These are phyloP conservation scores for Strigamia transsilvanica DNA, from an alignment of 2,888 invertebrate species.

Conservation along the genomic window DNA sequence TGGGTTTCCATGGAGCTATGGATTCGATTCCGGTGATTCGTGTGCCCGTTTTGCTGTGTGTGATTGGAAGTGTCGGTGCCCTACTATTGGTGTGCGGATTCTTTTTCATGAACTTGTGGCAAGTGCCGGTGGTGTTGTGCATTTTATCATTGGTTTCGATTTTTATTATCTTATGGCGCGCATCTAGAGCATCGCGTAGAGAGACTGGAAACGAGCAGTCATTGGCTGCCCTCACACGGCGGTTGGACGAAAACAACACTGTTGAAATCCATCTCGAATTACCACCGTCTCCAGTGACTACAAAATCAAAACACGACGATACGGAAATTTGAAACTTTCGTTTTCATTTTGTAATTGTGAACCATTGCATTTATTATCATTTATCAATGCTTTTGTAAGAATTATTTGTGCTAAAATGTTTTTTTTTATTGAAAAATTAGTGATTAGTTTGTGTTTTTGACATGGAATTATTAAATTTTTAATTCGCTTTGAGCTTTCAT, in stretches of 20 bases:
- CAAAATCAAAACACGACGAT: background rate
- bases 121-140: background rate
- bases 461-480: background rate
- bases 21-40: conserved; percentile 13
- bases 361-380: background rate
- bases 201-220: background rate
- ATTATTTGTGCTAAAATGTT: background rate
- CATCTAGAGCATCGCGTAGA: background rate
- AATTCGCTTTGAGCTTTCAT: background rate
- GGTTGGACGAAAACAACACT: conserved; percentile 2
- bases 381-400: background rate
- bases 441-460: background rate
- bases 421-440: background rate
- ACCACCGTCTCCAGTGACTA: conserved; percentile 11
- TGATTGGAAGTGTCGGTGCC: background rate
- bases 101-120: conserved; percentile 29
- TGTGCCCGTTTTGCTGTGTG: background rate
- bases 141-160: background rate
- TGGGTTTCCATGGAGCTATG: background rate
- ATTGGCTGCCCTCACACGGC: conserved; percentile 24
- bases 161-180: background rate
- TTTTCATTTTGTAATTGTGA: background rate
- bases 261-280: conserved; percentile 28
- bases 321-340: background rate
- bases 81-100: background rate